Evolutionary conservation across 1,140 invertebrate species (phyloP).

Genomic region (Drosophila punjabiensis): DNA sequence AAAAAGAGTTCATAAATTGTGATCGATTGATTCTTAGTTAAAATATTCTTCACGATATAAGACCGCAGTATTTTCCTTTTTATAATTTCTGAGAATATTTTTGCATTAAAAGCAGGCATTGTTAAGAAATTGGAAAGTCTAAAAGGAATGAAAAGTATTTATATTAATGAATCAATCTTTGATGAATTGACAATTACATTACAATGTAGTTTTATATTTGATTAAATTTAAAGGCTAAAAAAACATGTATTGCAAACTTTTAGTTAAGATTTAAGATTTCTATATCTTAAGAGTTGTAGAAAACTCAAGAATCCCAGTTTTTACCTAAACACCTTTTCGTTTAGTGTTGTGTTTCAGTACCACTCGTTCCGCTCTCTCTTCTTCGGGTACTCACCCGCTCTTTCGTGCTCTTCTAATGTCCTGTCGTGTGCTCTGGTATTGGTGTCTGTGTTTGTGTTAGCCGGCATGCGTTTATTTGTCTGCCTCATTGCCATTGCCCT

Average conservation of each 20-base stretch:
- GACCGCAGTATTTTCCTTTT: not conserved
- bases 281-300: no score
- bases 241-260: not conserved
- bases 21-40: not conserved
- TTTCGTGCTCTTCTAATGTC: constrained; percentile 27
- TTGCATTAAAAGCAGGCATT: not conserved
- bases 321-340: not conserved
- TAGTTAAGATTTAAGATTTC: no score
- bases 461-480: constrained; percentile 69
- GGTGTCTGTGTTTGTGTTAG: constrained; percentile 31
- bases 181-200: no score
- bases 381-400: constrained; percentile 1
- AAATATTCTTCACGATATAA: no score
- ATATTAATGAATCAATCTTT: no score
- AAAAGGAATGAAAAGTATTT: no score
- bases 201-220: no score
- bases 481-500: constrained; percentile 73
- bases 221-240: no score
- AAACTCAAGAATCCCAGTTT: not conserved
- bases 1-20: not conserved
- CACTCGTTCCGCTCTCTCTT: constrained; percentile 50
- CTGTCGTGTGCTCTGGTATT: not conserved
- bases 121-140: no score
- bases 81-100: no score
- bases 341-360: constrained; percentile 55